These are phyloP conservation scores for Tetragonisca angustula DNA, from an alignment of 2,888 invertebrate species.

Conservation along the genomic window DNA sequence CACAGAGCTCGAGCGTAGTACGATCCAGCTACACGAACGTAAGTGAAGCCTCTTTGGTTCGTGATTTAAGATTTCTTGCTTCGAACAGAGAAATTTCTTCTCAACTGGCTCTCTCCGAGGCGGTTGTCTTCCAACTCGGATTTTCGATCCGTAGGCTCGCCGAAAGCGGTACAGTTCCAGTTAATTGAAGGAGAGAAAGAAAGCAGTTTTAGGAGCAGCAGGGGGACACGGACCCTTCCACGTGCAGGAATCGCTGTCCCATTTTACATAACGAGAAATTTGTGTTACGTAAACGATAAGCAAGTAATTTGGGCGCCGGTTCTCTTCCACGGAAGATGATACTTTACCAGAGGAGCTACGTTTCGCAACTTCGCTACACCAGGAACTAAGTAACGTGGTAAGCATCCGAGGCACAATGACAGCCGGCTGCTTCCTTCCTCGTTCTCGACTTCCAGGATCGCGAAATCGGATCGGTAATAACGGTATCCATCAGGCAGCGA, in stretches of 20 bases:
- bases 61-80: slow-evolving; percentile 20
- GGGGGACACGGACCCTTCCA: neutral
- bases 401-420: neutral
- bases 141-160: neutral
- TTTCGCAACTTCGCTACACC: neutral
- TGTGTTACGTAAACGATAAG: slow-evolving; percentile 28
- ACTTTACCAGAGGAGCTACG: neutral
- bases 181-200: neutral
- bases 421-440: slow-evolving; percentile 7
- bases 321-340: neutral
- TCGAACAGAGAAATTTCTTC: slow-evolving; percentile 10
- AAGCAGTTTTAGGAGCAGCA: neutral
- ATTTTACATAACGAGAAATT: slow-evolving; percentile 20
- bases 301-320: neutral
- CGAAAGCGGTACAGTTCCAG: neutral
- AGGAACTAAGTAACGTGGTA: neutral
- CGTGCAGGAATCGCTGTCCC: slow-evolving; percentile 1
- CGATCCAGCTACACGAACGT: slow-evolving; percentile 32
- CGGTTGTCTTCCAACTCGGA: neutral
- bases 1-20: neutral
- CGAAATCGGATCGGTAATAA: slow-evolving; percentile 54
- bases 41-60: neutral
- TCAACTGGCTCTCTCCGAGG: neutral
- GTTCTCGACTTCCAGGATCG: slow-evolving; percentile 25
- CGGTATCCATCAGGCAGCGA: slow-evolving; percentile 45